Conservation (phyloP, 2,113 vertebrate species). For the Dolichotis patagonum region DNA sequence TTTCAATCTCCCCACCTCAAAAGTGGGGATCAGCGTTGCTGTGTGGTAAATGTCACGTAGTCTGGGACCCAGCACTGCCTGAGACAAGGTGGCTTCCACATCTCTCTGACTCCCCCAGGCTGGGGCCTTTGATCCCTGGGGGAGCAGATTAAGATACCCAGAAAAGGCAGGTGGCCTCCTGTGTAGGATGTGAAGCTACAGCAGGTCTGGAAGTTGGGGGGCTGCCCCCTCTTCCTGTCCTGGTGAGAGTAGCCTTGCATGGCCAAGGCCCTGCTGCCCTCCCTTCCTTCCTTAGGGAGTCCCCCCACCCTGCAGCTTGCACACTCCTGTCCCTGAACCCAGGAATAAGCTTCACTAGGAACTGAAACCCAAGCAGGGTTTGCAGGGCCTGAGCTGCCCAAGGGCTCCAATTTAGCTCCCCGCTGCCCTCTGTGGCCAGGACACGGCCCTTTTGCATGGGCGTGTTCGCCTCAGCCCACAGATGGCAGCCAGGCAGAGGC, state of each 20-base stretch:
- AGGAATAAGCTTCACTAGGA: background rate
- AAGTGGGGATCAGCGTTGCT: background rate
- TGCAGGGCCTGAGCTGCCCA: background rate
- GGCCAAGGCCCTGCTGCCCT: background rate
- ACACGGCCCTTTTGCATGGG: background rate
- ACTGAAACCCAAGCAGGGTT: slow-evolving; percentile 6
- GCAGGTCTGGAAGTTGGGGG: no score
- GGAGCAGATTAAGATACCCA: background rate
- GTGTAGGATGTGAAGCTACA: no score
- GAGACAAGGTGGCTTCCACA: background rate
- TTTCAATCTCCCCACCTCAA: background rate
- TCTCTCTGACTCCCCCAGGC: background rate
- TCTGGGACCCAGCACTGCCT: background rate
- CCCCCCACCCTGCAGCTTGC: background rate
- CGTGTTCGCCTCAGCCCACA: background rate
- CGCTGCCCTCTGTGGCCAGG: background rate
- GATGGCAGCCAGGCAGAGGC: background rate
- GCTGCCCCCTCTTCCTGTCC: background rate
- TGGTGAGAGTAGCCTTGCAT: background rate
- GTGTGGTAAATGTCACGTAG: background rate
- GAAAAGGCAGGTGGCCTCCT: background rate
- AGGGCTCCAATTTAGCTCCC: background rate
- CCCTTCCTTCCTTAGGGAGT: background rate
- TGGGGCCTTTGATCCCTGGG: background rate
- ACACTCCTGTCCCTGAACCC: background rate